Evolutionary conservation across 1,140 invertebrate genomes (phyloP).

Genomic region (Olivierus martensii): DNA sequence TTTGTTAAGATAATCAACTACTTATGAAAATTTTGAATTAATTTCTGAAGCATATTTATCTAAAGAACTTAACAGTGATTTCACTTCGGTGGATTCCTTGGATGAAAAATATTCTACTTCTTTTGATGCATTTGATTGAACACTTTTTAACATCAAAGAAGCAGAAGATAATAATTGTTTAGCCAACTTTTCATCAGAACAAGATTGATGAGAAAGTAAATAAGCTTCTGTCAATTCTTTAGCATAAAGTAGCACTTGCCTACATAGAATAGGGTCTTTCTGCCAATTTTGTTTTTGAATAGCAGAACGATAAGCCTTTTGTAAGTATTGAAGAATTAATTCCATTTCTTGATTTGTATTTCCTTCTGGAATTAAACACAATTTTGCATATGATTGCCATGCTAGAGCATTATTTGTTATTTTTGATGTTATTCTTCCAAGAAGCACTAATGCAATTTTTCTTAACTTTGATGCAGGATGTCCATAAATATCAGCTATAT

Average conservation of each 20-base stretch:
- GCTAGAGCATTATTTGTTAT: slow-evolving; percentile 48
- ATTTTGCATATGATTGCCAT: slow-evolving; percentile 62
- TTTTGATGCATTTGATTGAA: not conserved
- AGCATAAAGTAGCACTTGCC: slow-evolving; percentile 17
- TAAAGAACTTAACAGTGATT: too few relatives aligned
- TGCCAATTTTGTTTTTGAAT: slow-evolving; percentile 43
- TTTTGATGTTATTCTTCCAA: slow-evolving; percentile 60
- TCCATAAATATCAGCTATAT: slow-evolving; percentile 43
- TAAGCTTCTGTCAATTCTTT: slow-evolving; percentile 26
- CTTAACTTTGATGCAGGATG: slow-evolving; percentile 34
- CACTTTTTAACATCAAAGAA: slow-evolving; percentile 8
- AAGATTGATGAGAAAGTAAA: slow-evolving; percentile 6
- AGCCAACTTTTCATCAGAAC: slow-evolving; percentile 1
- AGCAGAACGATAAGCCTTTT: slow-evolving; percentile 36
- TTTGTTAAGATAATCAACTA: too few relatives aligned
- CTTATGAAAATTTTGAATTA: too few relatives aligned
- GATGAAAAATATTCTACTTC: too few relatives aligned
- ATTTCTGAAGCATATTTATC: too few relatives aligned
- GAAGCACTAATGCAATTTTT: slow-evolving; percentile 52
- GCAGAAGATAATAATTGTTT: slow-evolving; percentile 1
- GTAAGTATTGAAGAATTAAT: slow-evolving; percentile 39
- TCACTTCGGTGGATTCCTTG: too few relatives aligned
- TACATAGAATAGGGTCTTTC: slow-evolving; percentile 30
- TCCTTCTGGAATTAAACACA: slow-evolving; percentile 27
- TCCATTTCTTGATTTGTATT: slow-evolving; percentile 27